Evolutionary conservation across 2,888 invertebrate genomes (phyloP).

Genomic region (Lucinisca nassula): DNA sequence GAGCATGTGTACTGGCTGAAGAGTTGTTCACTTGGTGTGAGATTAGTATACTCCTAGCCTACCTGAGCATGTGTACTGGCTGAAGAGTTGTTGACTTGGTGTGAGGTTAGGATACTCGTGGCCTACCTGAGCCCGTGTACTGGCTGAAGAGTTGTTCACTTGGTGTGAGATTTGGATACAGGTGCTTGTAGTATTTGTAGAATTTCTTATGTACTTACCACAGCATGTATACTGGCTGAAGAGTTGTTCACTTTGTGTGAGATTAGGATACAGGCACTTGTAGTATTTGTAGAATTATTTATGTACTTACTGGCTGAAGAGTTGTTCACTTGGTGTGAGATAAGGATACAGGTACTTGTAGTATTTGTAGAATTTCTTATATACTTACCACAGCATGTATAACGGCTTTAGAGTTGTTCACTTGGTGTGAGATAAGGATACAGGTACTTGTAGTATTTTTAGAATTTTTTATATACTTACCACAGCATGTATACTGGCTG

Average conservation of each 20-base stretch:
- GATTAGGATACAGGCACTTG: constrained; percentile 49
- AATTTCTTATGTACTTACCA: no score
- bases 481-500: constrained; percentile 46
- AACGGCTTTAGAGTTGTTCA: no score
- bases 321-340: constrained; percentile 40
- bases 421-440: no score
- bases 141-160: constrained; percentile 58
- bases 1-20: no score
- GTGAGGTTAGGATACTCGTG: no score
- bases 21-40: no score
- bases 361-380: no score
- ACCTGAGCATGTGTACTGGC: no score
- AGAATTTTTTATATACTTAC: constrained; percentile 26
- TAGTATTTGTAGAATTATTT: constrained; percentile 45
- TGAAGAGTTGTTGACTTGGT: no score
- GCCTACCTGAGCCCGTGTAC: constrained; percentile 50
- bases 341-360: constrained; percentile 57
- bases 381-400: constrained; percentile 45
- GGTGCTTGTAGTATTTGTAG: constrained; percentile 40
- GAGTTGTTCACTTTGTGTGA: constrained; percentile 41
- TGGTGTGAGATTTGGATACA: constrained; percentile 45
- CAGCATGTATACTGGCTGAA: constrained; percentile 52
- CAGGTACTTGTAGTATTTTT: no score
- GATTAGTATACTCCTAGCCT: no score
- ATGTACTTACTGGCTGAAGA: constrained; percentile 55